A percentile compares a stretch with the other conserved stretches of the same genome.
Conservation (phyloP, 2,888 invertebrate species). For the Phanerotoma sp. region DNA sequence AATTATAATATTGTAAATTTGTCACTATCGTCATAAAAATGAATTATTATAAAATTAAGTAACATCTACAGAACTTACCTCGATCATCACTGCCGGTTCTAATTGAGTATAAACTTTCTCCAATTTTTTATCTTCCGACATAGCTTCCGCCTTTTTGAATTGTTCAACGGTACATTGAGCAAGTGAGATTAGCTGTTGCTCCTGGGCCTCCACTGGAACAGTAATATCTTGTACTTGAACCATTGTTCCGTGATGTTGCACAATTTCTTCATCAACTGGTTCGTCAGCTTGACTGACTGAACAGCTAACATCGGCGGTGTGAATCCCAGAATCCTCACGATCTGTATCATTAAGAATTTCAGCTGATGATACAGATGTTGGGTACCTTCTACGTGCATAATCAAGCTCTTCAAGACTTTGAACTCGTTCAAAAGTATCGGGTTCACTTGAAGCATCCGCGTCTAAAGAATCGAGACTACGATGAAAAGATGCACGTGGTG, state of each 20-base stretch:
- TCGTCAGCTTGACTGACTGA: constrained; percentile 74
- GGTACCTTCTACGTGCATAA: constrained; percentile 58
- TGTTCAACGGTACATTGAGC: constrained; percentile 16
- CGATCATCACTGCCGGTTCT: constrained; percentile 46
- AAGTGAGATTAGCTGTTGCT: constrained; percentile 14
- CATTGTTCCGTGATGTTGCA: constrained; percentile 37
- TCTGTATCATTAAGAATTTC: constrained; percentile 69
- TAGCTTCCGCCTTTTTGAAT: constrained; percentile 1
- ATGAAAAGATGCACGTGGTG: constrained; percentile 58
- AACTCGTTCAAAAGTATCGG: constrained; percentile 65
- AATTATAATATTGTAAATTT: too few relatives aligned
- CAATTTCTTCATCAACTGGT: constrained; percentile 61
- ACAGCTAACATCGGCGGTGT: constrained; percentile 77
- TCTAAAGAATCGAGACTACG: constrained; percentile 68
- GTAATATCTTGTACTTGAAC: constrained; percentile 39
- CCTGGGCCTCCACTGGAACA: constrained; percentile 42
- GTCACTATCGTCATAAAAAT: too few relatives aligned
- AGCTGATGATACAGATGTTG: constrained; percentile 62
- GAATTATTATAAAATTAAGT: not conserved
- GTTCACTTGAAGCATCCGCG: constrained; percentile 59
- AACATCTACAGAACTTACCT: constrained; percentile 40
- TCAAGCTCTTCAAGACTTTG: constrained; percentile 68
- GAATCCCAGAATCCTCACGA: constrained; percentile 78
- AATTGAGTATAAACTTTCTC: constrained; percentile 33
- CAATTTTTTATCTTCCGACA: constrained; percentile 25